A percentile compares a stretch with the other conserved stretches of the same genome.
These are phyloP conservation scores for Catharus minimus DNA, from an alignment of 2,113 vertebrate genomes.

Conservation along the genomic window DNA sequence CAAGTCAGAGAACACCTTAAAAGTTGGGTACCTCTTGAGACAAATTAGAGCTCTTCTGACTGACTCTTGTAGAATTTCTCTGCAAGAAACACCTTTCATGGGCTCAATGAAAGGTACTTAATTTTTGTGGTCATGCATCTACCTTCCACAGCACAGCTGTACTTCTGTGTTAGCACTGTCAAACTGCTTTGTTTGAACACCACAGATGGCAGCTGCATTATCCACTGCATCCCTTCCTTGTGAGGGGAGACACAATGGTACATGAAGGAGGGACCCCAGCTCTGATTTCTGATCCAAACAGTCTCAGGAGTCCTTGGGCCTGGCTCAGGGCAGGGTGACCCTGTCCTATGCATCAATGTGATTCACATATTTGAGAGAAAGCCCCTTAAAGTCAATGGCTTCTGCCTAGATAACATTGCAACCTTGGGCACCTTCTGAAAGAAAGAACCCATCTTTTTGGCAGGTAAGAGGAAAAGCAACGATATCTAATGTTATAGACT, in stretches of 20 bases:
- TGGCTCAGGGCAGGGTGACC: background rate
- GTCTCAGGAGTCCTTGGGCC: background rate
- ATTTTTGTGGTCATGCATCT: background rate
- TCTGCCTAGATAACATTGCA: background rate
- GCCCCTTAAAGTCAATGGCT: background rate
- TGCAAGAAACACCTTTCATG: background rate
- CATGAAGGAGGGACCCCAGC: background rate
- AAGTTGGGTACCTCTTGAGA: slow-evolving; percentile 1
- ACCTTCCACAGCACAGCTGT: background rate
- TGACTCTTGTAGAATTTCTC: background rate
- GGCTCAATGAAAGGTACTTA: background rate
- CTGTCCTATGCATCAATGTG: background rate
- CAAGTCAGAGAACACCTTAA: slow-evolving; percentile 12
- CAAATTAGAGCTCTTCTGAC: background rate
- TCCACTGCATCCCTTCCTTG: background rate
- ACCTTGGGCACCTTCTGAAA: background rate
- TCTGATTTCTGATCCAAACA: background rate
- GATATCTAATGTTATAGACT: background rate
- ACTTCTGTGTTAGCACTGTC: background rate
- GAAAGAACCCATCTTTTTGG: background rate
- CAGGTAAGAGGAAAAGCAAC: background rate
- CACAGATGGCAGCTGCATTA: background rate
- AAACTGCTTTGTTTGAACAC: background rate
- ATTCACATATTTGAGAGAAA: background rate
- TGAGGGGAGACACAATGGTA: background rate